phyloP scores from a whole-genome alignment of 2,113 vertebrate genomes.

The Albula glossodonta region DNA sequence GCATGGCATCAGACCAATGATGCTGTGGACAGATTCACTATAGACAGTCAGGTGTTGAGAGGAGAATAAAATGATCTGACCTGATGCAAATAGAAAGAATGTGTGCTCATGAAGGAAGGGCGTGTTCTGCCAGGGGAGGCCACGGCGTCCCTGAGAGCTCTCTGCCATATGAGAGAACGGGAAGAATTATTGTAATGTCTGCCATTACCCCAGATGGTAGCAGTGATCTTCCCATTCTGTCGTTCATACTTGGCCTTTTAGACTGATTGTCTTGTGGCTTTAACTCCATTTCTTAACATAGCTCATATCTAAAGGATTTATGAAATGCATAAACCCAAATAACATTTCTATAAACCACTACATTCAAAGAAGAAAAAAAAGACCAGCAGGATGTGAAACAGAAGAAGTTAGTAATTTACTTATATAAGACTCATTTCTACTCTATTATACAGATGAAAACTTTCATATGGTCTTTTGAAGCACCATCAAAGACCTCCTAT shows the following conservation, averaged over 20 bases:
- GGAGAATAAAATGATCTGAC: neutral
- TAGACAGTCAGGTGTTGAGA: neutral
- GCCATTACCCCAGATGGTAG: neutral
- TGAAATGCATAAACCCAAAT: neutral
- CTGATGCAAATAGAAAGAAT: neutral
- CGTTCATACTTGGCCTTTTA: neutral
- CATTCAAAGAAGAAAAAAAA: neutral
- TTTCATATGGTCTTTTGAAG: neutral
- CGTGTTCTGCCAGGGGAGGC: too few species aligned
- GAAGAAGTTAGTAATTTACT: too few species aligned
- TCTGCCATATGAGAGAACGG: neutral
- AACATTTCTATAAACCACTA: neutral
- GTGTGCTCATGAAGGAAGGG: neutral
- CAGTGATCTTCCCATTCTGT: neutral
- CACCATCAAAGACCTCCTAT: neutral
- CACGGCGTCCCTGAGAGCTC: neutral
- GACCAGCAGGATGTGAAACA: neutral
- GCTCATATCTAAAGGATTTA: neutral
- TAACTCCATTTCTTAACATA: neutral
- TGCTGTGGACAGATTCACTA: neutral
- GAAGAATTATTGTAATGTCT: neutral
- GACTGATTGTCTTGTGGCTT: neutral
- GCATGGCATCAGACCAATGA: neutral
- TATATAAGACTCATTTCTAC: neutral
- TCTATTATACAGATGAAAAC: neutral